These are phyloP conservation scores for Perccottus glenii DNA, from an alignment of 2,113 vertebrate species.

Conservation along the genomic window DNA sequence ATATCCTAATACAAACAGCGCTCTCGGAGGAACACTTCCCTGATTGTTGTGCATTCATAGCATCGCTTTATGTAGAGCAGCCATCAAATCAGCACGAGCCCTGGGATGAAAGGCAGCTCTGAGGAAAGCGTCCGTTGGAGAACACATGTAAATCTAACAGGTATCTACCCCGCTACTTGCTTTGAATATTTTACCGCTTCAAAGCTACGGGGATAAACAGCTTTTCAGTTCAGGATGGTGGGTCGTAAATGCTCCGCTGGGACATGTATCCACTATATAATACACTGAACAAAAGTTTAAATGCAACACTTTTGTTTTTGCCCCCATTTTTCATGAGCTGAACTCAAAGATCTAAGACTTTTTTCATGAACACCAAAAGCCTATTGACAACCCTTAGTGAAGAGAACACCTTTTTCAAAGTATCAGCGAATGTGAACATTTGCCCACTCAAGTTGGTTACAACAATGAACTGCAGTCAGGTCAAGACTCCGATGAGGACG, in stretches of 20 bases:
- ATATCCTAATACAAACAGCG: constrained; percentile 63
- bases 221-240: constrained; percentile 1
- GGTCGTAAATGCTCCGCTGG: constrained; percentile 17
- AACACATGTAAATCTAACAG: constrained; percentile 65
- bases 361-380: too few relatives aligned
- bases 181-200: constrained; percentile 45
- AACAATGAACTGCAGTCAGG: too few relatives aligned
- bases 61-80: constrained; percentile 47
- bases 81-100: constrained; percentile 54
- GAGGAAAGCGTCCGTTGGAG: constrained; percentile 43
- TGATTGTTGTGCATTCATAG: constrained; percentile 56
- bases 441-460: too few relatives aligned
- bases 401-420: too few relatives aligned
- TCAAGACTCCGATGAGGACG: too few relatives aligned
- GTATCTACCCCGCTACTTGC: constrained; percentile 43
- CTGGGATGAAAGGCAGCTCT: constrained; percentile 39
- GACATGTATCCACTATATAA: constrained; percentile 20
- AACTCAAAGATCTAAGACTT: too few relatives aligned
- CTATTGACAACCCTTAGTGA: too few relatives aligned
- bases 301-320: too few relatives aligned
- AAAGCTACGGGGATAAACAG: constrained; percentile 35
- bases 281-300: not conserved
- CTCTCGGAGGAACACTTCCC: constrained; percentile 48
- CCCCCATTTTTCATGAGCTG: too few relatives aligned
- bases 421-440: too few relatives aligned